A percentile compares a stretch with the other conserved stretches of the same genome.
Conservation (phyloP, 2,113 vertebrate species). For the Terrapene triunguis region DNA sequence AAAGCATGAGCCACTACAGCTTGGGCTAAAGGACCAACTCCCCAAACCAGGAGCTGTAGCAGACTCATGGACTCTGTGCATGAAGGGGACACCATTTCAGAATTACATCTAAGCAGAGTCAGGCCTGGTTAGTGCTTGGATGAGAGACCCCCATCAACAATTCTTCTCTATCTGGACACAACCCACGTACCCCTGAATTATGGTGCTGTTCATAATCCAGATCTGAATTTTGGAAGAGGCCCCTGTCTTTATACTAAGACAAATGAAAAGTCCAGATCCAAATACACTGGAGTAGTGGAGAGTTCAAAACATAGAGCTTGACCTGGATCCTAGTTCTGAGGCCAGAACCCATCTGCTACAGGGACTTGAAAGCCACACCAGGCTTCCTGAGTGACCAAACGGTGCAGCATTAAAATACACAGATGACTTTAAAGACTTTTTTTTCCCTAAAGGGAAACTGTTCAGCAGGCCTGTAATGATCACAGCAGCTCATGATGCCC, state of each 20-base stretch:
- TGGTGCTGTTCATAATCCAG: background rate
- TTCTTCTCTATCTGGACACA: background rate
- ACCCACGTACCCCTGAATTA: background rate
- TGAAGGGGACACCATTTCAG: background rate
- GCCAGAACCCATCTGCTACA: background rate
- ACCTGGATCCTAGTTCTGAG: background rate
- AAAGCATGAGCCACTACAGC: background rate
- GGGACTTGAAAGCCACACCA: background rate
- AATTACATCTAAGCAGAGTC: background rate
- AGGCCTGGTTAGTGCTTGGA: background rate
- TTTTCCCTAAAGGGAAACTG: background rate
- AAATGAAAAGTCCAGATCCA: background rate
- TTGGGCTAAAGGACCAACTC: background rate
- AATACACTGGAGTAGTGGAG: background rate
- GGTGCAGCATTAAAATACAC: background rate
- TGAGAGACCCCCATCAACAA: background rate
- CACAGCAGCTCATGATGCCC: background rate
- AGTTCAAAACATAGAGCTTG: background rate
- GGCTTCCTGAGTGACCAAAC: background rate
- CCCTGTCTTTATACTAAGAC: background rate
- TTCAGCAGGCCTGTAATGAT: background rate
- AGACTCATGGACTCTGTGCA: background rate
- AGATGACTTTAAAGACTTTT: background rate
- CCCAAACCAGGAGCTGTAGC: background rate
- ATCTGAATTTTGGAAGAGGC: background rate